phyloP scores from a whole-genome alignment of 2,113 vertebrate species.

The Seriola rivoliana region DNA sequence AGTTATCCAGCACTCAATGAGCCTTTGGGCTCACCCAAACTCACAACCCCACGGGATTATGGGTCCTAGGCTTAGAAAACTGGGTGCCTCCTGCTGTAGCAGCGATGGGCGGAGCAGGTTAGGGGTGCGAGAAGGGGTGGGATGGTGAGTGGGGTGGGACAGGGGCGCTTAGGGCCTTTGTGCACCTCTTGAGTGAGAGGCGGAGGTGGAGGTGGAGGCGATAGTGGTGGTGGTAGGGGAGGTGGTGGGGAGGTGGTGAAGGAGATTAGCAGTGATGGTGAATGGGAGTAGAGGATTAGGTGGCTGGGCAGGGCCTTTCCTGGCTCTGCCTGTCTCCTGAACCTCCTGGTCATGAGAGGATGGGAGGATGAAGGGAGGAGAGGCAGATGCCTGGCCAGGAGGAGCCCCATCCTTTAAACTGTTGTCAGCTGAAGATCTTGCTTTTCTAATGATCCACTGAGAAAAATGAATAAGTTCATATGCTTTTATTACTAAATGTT shows the following conservation, averaged over 20 bases:
- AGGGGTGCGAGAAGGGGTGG: constrained; percentile 68
- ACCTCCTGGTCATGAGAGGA: constrained; percentile 67
- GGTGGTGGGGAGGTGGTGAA: constrained; percentile 69
- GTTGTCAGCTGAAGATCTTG: constrained; percentile 44
- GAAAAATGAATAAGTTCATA: not conserved
- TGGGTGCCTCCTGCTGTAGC: constrained; percentile 76
- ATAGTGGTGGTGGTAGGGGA: constrained; percentile 64
- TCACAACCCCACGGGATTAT: constrained; percentile 76
- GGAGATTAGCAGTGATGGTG: constrained; percentile 84
- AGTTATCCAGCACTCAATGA: constrained; percentile 82
- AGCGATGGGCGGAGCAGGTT: constrained; percentile 76
- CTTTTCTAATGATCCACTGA: constrained; percentile 17
- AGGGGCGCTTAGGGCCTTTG: constrained; percentile 78
- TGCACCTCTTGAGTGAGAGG: constrained; percentile 82
- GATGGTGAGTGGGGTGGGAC: constrained; percentile 68
- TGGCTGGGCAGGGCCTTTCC: constrained; percentile 76
- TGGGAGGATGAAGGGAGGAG: constrained; percentile 75
- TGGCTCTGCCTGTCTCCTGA: constrained; percentile 72
- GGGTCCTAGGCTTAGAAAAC: constrained; percentile 73
- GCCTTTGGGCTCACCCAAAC: constrained; percentile 73
- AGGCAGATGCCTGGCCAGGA: constrained; percentile 65
- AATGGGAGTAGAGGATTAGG: constrained; percentile 85
- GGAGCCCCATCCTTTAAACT: constrained; percentile 58
- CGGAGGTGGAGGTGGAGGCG: constrained; percentile 73
- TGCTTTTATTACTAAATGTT: not conserved